Base-by-base conservation (phyloP, 2,113 vertebrate species). In the Myocastor coypus region DNA sequence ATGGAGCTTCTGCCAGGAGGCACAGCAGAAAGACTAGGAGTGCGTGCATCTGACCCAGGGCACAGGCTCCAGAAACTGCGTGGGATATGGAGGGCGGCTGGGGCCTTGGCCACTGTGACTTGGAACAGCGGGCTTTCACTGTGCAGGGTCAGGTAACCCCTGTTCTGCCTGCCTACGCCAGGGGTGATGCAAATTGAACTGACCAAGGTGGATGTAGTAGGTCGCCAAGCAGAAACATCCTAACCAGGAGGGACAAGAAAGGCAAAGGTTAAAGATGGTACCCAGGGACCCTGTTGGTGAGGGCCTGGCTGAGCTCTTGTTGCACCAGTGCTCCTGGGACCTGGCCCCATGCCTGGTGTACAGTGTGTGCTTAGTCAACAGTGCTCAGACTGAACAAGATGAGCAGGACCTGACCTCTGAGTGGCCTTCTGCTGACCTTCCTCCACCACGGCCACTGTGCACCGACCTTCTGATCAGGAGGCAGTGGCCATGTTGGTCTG, bases 381-480 rank as follows among this genome's bases (percentile, higher is more conserved):
- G 0, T 0, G 6, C 3, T 19, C 69, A 59, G 63, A 50, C 64
- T 73, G 63, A 42, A 50, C 63, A 52, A 46, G 13, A 34, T 73
- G 34, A 57, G 42, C 42, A 69, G 50, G 63, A 22, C 30, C 3
- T 5, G 28, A 17, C 24, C 59, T 83, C 40, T 16, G 46, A 34
- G 11, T 3, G 32, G 12, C 46, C 61, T 68, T 50, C 12, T 24
- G 55, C 40, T 63, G 55, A 13, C 6, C 22, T 22, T 55, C 14
- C 4, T 4, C 0, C 0, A 6, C 22, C 4, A 5, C 0, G 4
- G 4, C 6, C 3, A 52, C 1, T 7, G 12, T 59, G 52, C 42
- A 34, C 32, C 20, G 14, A 1, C 0, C 6, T 3, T 61, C 40
- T 64, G 1, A 0, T 37, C 13, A 9, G 32, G 26, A 32, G 75